Base-by-base conservation (phyloP, 2,888 invertebrate genomes). In the Hirtodrosophila duncani region DNA sequence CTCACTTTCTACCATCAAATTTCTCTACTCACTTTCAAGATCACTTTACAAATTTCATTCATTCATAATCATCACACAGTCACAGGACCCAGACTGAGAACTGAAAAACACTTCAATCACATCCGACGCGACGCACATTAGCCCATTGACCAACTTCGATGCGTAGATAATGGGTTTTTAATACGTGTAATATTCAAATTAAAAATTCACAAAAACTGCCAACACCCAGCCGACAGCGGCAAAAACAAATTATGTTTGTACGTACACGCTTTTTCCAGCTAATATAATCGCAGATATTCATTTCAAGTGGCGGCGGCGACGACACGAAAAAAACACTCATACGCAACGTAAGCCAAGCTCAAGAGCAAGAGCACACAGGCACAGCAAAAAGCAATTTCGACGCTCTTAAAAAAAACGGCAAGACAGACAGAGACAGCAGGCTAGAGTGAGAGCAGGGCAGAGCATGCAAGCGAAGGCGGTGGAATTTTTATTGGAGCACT, bases 401-500 rank as follows among this genome's bases (percentile, higher is more conserved):
- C 52, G 62, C 72, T 74, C 72, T 74, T 77, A 60, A 66, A 67
- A 68, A 69, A 67, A 59, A 42, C 3, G 20, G 2, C 10, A 34
- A 37, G 33, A 26, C 50, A 39, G 24, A 41, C 39, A 34, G 43
- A 41, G 49, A 55, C 36, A 36, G 45, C 13, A 13, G 8, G 13
- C 3, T 5, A 18, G 18, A 18, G 63, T 46, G 45, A 58, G 23
- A 14, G 37, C 9, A 34, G 26, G 27, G 30, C 46, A 30, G 30
- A 18, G 50, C 59, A 29, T 41, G 42, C 33, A 23, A 27, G 52
- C 53, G 56, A 63, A 78, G 74, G 70, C 78, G 78, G 69, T 68
- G 75, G 79, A 75, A 75, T 75, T 75, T 75, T 75, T 75, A 75
- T 75, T 75, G 75, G 75, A 75, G 71, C 75, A 74, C 74, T 78